Percentiles rank a stretch among this genome's conserved stretches.
Evolutionary conservation across 2,888 invertebrate species (phyloP).

Genomic region (Nezara viridula): DNA sequence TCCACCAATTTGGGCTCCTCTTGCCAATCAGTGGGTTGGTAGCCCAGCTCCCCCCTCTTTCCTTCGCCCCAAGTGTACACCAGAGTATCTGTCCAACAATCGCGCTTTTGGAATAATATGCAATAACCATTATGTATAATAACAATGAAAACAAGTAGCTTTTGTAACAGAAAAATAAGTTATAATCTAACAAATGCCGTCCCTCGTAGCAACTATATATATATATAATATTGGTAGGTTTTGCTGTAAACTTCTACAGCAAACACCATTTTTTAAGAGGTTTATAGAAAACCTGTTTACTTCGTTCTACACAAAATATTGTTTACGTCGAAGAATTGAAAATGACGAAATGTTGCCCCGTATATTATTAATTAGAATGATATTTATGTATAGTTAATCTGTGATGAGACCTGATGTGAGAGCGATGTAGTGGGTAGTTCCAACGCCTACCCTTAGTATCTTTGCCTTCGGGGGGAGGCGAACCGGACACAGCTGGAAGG

Average conservation of each 20-base stretch:
- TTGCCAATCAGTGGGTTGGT: conserved; percentile 71
- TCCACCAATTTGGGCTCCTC: conserved; percentile 75
- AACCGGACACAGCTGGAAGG: conserved; percentile 72
- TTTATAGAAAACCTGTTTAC: no score
- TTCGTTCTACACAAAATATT: no score
- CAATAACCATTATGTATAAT: not conserved
- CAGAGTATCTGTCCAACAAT: conserved; percentile 71
- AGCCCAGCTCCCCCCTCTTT: conserved; percentile 77
- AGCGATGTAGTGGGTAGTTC: conserved; percentile 74
- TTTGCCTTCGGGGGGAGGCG: conserved; percentile 73
- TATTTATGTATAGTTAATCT: no score
- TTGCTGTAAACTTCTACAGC: no score
- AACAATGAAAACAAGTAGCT: not conserved
- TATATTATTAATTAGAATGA: no score
- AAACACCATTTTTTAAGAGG: no score
- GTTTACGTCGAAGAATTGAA: no score
- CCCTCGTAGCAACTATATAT: no score
- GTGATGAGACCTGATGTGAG: conserved; percentile 71
- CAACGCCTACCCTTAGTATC: conserved; percentile 73
- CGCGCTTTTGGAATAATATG: not conserved
- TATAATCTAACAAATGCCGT: no score
- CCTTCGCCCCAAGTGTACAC: conserved; percentile 82
- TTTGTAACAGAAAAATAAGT: no score
- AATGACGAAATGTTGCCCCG: no score
- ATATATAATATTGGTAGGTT: no score